Evolutionary conservation across 2,888 invertebrate species (phyloP), one percentile per base, ranked within the genome.

Genomic region (Keiferia lycopersicella): DNA sequence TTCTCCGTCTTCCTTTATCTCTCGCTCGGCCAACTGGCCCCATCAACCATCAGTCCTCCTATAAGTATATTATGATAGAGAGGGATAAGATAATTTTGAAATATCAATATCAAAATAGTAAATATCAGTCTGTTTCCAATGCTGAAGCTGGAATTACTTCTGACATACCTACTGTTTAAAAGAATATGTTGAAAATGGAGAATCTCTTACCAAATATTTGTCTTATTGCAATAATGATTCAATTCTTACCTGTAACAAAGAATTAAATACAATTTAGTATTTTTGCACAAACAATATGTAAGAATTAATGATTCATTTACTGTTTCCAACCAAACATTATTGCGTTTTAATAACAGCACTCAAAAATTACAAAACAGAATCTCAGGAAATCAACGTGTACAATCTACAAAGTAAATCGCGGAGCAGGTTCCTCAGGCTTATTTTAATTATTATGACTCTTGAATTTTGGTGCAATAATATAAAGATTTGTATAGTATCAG

Each of bases 241-340:
- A n/a, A 26, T 56, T n/a, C 56, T 56, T 56, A 56, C 56, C 56
- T 56, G 56, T 56, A 56, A 56, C 56, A 56, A 56, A 8, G n/a
- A 56, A 34, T 12, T 30, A 56, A 56, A 14, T 12, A 0, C 2
- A 53, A 30, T 14, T 22, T 53, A 53, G 26, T n/a, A 12, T 26
- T 26, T 53, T 53, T 30, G 11, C 12, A 30, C 30, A 22, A 51
- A 22, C 12, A 51, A 51, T 1, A 34, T 22, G 12, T 20, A n/a
- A n/a, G 2, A 22, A 22, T 18, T 22, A 51, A 51, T 51, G 12
- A 26, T 26, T 26, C 26, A 26, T 26, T 20, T 22, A 22, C 18
- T 11, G 26, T 18, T 22, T 53, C n/a, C 11, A 53, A 12, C 6
- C 3, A 26, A 26, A 53, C n/a, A 53, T 53, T 53, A 53, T 26